These are phyloP conservation scores for Polyommatus icarus DNA, from an alignment of 2,888 invertebrate species.

Conservation along the genomic window DNA sequence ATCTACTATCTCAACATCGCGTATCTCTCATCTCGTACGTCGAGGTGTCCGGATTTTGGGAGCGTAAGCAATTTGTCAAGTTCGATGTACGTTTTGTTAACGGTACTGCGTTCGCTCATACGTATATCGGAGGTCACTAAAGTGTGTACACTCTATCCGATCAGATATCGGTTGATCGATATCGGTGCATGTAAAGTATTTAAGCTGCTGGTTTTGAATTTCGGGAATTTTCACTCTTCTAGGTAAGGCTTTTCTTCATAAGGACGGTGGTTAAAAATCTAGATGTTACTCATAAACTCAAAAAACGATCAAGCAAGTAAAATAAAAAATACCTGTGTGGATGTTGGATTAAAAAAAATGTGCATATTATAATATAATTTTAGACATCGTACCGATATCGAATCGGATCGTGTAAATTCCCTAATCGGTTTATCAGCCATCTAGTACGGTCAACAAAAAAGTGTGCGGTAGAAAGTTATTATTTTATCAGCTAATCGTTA, in stretches of 20 bases:
- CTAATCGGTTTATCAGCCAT: constrained; percentile 21
- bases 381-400: background rate
- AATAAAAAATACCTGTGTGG: too few relatives aligned
- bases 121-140: constrained; percentile 40
- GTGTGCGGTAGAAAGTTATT: background rate
- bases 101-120: constrained; percentile 53
- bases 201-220: too few relatives aligned
- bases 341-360: too few relatives aligned
- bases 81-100: constrained; percentile 71
- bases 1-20: constrained; percentile 71
- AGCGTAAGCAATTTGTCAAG: constrained; percentile 79
- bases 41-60: constrained; percentile 75
- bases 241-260: too few relatives aligned
- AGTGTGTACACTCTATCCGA: constrained; percentile 32
- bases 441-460: constrained; percentile 9
- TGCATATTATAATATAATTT: background rate
- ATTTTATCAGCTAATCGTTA: constrained; percentile 18
- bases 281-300: too few relatives aligned
- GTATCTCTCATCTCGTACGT: constrained; percentile 64
- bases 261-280: too few relatives aligned
- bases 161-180: constrained; percentile 3
- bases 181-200: background rate
- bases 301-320: too few relatives aligned
- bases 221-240: too few relatives aligned
- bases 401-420: background rate